Evolutionary conservation across 2,113 vertebrate genomes (phyloP).

Genomic region (Gallinago media): DNA sequence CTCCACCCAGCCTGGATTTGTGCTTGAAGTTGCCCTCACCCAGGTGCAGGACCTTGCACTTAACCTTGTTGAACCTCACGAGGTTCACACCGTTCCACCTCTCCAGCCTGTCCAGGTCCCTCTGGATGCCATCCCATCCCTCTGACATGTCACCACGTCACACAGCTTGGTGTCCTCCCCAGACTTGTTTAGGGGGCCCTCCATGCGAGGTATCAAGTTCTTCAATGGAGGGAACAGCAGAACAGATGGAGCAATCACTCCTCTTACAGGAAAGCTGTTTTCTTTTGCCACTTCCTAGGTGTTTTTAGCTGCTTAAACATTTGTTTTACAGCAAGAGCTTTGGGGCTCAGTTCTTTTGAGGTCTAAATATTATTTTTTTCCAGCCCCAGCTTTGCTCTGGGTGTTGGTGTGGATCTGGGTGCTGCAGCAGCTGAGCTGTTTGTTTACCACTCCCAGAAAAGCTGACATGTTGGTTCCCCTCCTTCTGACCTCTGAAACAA

Average conservation of each 20-base stretch:
- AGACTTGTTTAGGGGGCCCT: not conserved
- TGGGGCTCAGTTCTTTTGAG: not conserved
- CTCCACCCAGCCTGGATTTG: not conserved
- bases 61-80: not conserved
- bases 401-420: not conserved
- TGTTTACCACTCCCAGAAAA: not conserved
- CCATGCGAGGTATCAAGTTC: not conserved
- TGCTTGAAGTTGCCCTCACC: not conserved
- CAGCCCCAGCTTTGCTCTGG: not conserved
- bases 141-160: not conserved
- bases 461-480: rapidly evolving
- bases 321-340: not conserved
- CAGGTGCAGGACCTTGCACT: not conserved
- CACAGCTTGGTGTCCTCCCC: not conserved
- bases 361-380: not conserved
- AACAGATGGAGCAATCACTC: not conserved
- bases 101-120: not conserved
- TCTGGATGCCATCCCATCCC: not conserved
- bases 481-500: not conserved
- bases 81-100: not conserved
- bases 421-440: not conserved
- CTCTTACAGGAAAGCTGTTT: not conserved
- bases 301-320: not conserved
- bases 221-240: rapidly evolving
- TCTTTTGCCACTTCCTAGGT: not conserved